Evolutionary conservation across 2,797 vertebrate species (phyloP), one percentile per base, ranked within the genome.

Genomic region (Poecilia gillii): DNA sequence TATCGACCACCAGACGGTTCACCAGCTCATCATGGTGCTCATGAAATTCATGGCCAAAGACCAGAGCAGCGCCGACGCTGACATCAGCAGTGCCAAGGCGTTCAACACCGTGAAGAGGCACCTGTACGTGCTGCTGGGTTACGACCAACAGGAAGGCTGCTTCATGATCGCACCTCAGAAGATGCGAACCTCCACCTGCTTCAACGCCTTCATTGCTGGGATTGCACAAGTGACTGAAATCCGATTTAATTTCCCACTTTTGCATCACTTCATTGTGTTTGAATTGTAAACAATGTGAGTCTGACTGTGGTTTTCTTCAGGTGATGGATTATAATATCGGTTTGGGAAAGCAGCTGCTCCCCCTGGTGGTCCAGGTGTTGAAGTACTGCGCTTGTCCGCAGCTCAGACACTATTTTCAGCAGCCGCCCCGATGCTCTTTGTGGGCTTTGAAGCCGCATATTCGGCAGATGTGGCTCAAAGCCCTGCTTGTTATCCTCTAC

Each of bases 1-100:
- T 31, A 98, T 99, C 8, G 99, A 99, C 83, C 99, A 99, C 87
- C 99, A 99, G 95, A 99, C 99, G 0, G 99, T 99, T 20, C 98
- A 99, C 92, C 98, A 99, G 93, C 96, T 99, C 12, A 99, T 99
- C 81, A 99, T 97, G 80, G 98, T 99, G 85, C 96, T 99, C 36
- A 99, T 99, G 98, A 99, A 99, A 93, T 99, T 99, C 81, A 99
- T 99, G 99, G 96, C 98, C 16, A 99, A 99, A 93, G 99, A 99
- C 28, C 95, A 97, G 92, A 99, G 98, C 94, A 99, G 98, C 0
- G 98, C 98, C 0, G 99, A 99, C 93, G 96, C 97, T 0, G 99
- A 99, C 84, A 99, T 99, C 68, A 97, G 97, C 94, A 99, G 98
- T 0, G 99, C 98, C 49, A 99, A 99, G 91, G 99, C 99, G 77